Conservation (phyloP, 2,797 vertebrate genomes). For the Vultur gryphus region DNA sequence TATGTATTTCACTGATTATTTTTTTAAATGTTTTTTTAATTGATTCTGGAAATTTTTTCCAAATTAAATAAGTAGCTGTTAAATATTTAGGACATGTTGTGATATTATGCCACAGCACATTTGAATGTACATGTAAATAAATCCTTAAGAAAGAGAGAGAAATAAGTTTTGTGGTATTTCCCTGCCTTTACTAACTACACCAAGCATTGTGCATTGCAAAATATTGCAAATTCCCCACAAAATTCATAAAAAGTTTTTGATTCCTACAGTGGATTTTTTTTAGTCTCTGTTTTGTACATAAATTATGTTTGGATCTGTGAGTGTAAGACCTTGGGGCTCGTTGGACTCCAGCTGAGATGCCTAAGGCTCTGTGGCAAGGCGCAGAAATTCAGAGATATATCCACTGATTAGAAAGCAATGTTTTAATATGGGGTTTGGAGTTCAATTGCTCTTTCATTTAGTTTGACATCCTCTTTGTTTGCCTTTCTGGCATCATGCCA, state of each 20-base stretch:
- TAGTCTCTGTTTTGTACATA: not conserved
- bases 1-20: fast-evolving
- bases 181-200: not conserved
- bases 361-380: not conserved
- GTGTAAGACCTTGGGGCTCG: not conserved
- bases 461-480: not conserved
- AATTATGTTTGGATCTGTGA: not conserved
- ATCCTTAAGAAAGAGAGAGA: not conserved
- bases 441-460: not conserved
- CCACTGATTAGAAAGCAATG: not conserved
- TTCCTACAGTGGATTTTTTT: not conserved
- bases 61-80: not conserved
- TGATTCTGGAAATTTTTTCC: not conserved
- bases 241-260: not conserved
- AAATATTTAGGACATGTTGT: not conserved
- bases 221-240: not conserved
- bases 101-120: not conserved
- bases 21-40: not conserved
- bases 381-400: not conserved
- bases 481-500: not conserved
- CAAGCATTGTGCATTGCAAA: not conserved
- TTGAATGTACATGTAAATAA: not conserved
- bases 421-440: not conserved
- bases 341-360: conserved; percentile 4
- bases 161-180: not conserved